Conservation (phyloP, 1,140 invertebrate species). For the Euschistus heros region DNA sequence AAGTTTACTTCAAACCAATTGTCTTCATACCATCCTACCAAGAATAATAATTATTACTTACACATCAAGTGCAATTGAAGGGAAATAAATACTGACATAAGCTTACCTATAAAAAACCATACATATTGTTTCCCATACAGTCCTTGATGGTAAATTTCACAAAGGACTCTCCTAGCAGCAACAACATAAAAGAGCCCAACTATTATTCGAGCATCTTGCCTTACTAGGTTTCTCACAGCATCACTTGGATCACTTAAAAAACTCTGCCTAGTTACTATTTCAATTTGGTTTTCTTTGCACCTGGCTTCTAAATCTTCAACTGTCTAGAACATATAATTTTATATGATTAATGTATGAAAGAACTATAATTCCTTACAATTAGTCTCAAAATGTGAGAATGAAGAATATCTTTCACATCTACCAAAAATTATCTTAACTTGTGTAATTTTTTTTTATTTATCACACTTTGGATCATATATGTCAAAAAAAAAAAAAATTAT, state of each 20-base stretch:
- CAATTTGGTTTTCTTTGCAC: slow-evolving; percentile 85
- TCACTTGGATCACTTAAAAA: slow-evolving; percentile 94
- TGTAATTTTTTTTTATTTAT: too few relatives aligned
- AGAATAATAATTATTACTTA: background rate
- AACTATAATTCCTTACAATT: too few relatives aligned
- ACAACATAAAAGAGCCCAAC: slow-evolving; percentile 97
- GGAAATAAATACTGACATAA: background rate
- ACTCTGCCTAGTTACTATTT: slow-evolving; percentile 91
- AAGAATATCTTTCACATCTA: too few relatives aligned
- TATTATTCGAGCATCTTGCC: slow-evolving; percentile 92
- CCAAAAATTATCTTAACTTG: too few relatives aligned
- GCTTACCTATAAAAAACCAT: slow-evolving; percentile 94
- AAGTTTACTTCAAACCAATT: slow-evolving; percentile 92
- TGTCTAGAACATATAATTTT: slow-evolving; percentile 48
- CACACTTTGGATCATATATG: too few relatives aligned
- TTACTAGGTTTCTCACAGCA: slow-evolving; percentile 83
- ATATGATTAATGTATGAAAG: too few relatives aligned
- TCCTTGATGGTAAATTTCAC: slow-evolving; percentile 91
- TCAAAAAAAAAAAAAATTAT: too few relatives aligned
- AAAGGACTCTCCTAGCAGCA: slow-evolving; percentile 87
- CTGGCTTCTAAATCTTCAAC: slow-evolving; percentile 93
- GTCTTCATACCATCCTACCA: slow-evolving; percentile 91
- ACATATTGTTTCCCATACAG: slow-evolving; percentile 94
- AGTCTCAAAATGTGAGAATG: too few relatives aligned
- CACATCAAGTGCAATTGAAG: background rate